Conservation (phyloP, 2,113 vertebrate species). For the Spheniscus mendiculus region DNA sequence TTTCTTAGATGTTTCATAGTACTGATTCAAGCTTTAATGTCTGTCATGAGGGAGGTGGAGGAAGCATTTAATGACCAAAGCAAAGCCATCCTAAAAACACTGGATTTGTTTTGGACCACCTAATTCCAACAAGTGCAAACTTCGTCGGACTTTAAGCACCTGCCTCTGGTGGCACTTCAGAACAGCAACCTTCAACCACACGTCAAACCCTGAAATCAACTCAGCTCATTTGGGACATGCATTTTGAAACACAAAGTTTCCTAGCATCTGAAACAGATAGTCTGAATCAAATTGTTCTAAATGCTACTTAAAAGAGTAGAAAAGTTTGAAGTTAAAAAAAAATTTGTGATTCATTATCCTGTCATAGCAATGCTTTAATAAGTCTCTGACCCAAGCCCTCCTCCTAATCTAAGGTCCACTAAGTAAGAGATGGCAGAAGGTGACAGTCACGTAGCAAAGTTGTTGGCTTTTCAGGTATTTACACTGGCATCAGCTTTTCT, state of each 20-base stretch:
- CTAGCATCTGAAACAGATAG: background rate
- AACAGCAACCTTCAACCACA: background rate
- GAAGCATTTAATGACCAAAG: background rate
- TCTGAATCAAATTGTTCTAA: background rate
- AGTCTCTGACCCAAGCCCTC: background rate
- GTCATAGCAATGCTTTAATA: background rate
- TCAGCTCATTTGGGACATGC: background rate
- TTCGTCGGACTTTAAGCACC: background rate
- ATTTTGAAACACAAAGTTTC: background rate
- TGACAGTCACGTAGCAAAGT: background rate
- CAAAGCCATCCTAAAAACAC: background rate
- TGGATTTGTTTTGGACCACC: background rate
- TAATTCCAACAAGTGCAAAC: background rate
- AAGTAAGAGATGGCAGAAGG: background rate
- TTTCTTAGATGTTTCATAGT: background rate
- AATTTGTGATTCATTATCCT: background rate
- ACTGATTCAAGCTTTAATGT: background rate
- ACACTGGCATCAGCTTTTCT: background rate
- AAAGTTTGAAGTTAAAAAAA: background rate
- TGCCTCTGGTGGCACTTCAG: background rate
- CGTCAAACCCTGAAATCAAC: background rate
- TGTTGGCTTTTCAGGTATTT: background rate
- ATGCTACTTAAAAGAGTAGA: background rate
- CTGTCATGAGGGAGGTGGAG: background rate
- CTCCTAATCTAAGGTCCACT: background rate